These are phyloP conservation scores for Ophion ellenae DNA, from an alignment of 2,888 invertebrate genomes.

Conservation along the genomic window DNA sequence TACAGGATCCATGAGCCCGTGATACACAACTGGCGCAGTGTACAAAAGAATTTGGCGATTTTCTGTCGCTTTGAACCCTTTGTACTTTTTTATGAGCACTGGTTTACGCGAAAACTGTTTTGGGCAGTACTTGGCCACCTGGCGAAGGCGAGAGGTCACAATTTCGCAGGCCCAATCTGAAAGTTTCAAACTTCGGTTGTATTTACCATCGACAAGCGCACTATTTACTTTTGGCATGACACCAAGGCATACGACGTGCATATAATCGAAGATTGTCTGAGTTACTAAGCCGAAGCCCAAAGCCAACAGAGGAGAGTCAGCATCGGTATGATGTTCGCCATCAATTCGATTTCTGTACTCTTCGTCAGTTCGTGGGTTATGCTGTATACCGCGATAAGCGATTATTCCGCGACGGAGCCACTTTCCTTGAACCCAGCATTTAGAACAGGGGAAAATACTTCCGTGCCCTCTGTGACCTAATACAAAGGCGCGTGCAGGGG, in stretches of 20 bases:
- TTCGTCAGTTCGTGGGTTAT: too few relatives aligned
- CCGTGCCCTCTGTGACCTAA: conserved; percentile 30
- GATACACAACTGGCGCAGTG: too few relatives aligned
- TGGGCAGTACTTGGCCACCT: conserved; percentile 3
- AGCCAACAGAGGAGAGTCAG: too few relatives aligned
- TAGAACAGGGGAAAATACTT: too few relatives aligned
- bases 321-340: too few relatives aligned
- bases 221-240: conserved; percentile 20
- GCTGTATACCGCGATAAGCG: too few relatives aligned
- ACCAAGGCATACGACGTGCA: conserved; percentile 44
- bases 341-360: too few relatives aligned
- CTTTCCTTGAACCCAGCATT: too few relatives aligned
- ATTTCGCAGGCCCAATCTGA: background rate
- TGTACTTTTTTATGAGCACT: background rate
- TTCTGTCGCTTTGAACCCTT: conserved; percentile 70
- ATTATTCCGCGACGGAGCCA: too few relatives aligned
- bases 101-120: conserved; percentile 43
- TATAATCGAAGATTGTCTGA: conserved; percentile 32
- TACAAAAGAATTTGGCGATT: conserved; percentile 48
- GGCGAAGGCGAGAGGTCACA: background rate
- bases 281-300: too few relatives aligned
- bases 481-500: conserved; percentile 59
- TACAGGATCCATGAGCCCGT: too few relatives aligned
- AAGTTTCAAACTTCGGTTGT: background rate
- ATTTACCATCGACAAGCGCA: conserved; percentile 9